These are phyloP conservation scores for Sinocyclocheilus anshuiensis DNA, from an alignment of 2,113 vertebrate genomes.

Conservation along the genomic window DNA sequence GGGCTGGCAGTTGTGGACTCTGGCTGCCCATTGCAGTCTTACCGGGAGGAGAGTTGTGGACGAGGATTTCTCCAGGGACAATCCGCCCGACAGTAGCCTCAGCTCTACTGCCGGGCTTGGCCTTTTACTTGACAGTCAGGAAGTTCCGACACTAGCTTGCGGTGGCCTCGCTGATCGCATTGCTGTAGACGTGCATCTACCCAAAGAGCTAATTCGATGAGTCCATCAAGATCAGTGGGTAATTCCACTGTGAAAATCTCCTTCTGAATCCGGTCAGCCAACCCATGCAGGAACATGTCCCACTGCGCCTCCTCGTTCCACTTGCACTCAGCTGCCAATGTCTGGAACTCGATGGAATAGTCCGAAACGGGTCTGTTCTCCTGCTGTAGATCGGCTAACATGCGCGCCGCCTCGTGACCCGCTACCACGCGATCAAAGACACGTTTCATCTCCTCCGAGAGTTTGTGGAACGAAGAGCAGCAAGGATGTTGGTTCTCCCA, in stretches of 20 bases:
- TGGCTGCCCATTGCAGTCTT: background rate
- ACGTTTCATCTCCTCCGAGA: background rate
- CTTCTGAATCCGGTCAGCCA: background rate
- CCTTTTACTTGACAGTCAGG: background rate
- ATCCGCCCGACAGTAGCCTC: too few relatives aligned
- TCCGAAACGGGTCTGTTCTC: background rate
- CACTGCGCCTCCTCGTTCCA: background rate
- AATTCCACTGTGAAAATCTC: background rate
- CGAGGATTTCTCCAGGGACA: background rate
- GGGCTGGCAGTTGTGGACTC: background rate
- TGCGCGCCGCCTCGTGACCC: background rate
- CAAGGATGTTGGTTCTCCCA: background rate
- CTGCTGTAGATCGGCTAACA: background rate
- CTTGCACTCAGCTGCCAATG: background rate
- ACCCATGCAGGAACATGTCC: background rate
- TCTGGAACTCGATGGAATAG: background rate
- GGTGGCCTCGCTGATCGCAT: background rate
- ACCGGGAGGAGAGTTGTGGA: background rate
- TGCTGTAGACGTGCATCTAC: background rate
- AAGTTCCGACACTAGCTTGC: background rate
- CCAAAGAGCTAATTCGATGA: background rate
- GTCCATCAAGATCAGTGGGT: background rate
- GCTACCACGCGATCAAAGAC: rapidly evolving
- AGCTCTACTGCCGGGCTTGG: background rate
- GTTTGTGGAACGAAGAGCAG: background rate